Evolutionary conservation across 2,113 vertebrate species (phyloP).

Genomic region (Chlorocebus sabaeus): DNA sequence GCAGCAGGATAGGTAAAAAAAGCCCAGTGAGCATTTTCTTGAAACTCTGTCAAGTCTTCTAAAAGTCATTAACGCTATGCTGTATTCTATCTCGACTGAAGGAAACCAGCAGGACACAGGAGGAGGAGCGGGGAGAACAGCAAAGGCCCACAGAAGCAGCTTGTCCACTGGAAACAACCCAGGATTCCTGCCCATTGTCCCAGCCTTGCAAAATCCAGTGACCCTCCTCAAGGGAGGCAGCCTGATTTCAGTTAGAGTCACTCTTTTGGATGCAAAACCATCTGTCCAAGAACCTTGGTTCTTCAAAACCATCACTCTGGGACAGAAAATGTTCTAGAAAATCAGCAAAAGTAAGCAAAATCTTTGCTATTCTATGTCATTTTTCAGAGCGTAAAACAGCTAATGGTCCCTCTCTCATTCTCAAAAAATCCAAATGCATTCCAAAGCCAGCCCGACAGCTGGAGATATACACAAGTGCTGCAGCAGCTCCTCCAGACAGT

Average conservation of each 20-base stretch:
- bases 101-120: fast-evolving
- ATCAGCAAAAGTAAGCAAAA: neutral
- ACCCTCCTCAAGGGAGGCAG: neutral
- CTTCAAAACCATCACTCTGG: too few species aligned
- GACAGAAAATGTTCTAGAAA: neutral
- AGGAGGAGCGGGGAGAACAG: neutral
- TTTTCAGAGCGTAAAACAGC: neutral
- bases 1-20: neutral
- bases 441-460: neutral
- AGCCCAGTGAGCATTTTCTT: neutral
- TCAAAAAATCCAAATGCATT: neutral
- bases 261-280: neutral
- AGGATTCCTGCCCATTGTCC: neutral
- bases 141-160: neutral
- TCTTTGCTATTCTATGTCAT: neutral
- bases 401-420: fast-evolving
- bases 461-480: fast-evolving
- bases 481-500: fast-evolving
- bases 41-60: neutral
- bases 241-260: neutral
- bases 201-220: neutral
- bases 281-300: neutral
- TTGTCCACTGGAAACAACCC: neutral
- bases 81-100: neutral
- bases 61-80: neutral